These are phyloP conservation scores for Manacus vitellinus DNA, from an alignment of 2,113 vertebrate species.

Conservation along the genomic window DNA sequence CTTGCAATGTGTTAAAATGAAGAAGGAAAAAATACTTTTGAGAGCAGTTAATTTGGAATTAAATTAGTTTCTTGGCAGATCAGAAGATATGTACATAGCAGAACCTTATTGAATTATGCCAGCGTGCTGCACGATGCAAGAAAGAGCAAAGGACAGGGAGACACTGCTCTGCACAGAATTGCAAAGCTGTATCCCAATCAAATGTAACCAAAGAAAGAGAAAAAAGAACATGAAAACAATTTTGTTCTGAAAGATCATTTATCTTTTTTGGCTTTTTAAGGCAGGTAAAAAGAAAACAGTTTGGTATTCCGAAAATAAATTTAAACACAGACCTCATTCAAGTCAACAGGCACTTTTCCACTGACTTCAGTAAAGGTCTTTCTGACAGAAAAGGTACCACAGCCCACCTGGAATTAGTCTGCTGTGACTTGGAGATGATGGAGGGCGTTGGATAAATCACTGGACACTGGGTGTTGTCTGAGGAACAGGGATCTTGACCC, in stretches of 20 bases:
- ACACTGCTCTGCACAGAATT: neutral
- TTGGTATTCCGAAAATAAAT: neutral
- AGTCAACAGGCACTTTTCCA: neutral
- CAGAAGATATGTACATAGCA: conserved; percentile 38
- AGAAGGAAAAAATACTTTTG: conserved; percentile 13
- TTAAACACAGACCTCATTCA: neutral
- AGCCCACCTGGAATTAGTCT: neutral
- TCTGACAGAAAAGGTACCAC: neutral
- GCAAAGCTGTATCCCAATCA: neutral
- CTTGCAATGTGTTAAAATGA: conserved; percentile 38
- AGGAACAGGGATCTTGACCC: neutral
- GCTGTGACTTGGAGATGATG: neutral
- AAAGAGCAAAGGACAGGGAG: conserved; percentile 43
- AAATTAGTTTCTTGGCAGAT: conserved; percentile 60
- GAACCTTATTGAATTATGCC: conserved; percentile 41
- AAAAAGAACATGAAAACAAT: conserved; percentile 2
- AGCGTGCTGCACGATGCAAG: neutral
- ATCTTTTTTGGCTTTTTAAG: neutral
- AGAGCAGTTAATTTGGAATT: conserved; percentile 59
- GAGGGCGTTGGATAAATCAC: neutral
- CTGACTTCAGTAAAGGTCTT: neutral
- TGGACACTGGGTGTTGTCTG: neutral
- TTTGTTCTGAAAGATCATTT: neutral
- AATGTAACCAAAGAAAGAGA: conserved; percentile 18
- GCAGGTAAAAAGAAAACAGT: neutral